A percentile compares a stretch with the other conserved stretches of the same genome.
Evolutionary conservation across 2,113 vertebrate species (phyloP).

Genomic region (Arizona elegans): DNA sequence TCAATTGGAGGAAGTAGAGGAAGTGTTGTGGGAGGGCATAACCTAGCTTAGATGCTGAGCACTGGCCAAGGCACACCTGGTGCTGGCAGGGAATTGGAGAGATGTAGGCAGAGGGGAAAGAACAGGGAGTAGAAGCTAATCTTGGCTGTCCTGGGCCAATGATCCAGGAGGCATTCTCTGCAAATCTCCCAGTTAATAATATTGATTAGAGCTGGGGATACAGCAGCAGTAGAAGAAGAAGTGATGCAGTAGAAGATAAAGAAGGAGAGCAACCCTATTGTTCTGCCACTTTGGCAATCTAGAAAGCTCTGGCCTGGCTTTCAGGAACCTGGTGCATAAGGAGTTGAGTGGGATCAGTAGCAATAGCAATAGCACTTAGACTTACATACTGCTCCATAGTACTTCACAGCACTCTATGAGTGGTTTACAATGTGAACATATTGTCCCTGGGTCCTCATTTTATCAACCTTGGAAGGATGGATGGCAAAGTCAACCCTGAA

Average conservation of each 20-base stretch:
- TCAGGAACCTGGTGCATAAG: conserved; percentile 10
- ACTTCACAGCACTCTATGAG: too few species aligned
- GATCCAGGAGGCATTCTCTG: background rate
- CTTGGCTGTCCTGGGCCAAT: background rate
- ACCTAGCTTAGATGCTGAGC: background rate
- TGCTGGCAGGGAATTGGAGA: conserved; percentile 43
- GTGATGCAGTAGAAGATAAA: conserved; percentile 4
- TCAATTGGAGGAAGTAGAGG: conserved; percentile 35
- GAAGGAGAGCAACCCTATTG: background rate
- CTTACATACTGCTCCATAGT: too few species aligned
- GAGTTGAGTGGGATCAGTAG: too few species aligned
- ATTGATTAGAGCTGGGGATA: background rate
- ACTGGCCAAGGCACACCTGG: background rate
- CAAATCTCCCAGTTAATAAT: background rate
- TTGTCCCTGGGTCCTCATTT: too few species aligned
- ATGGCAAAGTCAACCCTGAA: too few species aligned
- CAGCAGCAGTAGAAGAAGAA: background rate
- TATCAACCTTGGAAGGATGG: too few species aligned
- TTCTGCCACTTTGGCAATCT: conserved; percentile 20
- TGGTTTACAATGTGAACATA: too few species aligned
- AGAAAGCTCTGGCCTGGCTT: conserved; percentile 46
- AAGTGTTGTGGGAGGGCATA: background rate
- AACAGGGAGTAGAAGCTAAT: background rate
- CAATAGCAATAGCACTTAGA: too few species aligned
- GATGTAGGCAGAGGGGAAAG: conserved; percentile 33